phyloP scores from a whole-genome alignment of 1,140 invertebrate species.

The Lucilia sericata region DNA sequence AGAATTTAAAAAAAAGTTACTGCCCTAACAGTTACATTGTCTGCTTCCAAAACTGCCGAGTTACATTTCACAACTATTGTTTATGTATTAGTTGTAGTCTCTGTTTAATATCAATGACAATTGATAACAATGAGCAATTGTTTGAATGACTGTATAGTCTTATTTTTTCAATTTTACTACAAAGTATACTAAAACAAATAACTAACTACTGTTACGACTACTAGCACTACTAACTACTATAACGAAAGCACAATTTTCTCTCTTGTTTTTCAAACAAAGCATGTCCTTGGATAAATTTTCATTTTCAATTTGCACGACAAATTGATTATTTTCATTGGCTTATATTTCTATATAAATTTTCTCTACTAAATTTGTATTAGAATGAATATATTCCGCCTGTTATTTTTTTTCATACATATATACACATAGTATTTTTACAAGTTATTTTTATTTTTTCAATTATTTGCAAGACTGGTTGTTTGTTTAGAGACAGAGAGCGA shows the following conservation, averaged over 20 bases:
- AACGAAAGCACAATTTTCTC: not conserved
- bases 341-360: not conserved
- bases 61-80: too few species aligned
- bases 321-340: constrained; percentile 38
- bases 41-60: too few species aligned
- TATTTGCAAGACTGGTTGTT: not conserved
- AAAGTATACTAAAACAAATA: not conserved
- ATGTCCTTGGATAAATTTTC: constrained; percentile 30
- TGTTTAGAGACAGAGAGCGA: not conserved
- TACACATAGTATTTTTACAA: not conserved
- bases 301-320: constrained; percentile 40
- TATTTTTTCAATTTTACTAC: not conserved
- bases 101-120: not conserved
- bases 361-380: not conserved
- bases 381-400: too few species aligned
- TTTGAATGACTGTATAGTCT: not conserved
- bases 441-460: not conserved
- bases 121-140: too few species aligned
- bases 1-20: too few species aligned
- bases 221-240: not conserved
- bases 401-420: too few species aligned
- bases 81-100: not conserved
- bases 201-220: not conserved
- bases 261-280: not conserved
- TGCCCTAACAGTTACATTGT: too few species aligned